Evolutionary conservation across 2,888 invertebrate genomes (phyloP), one percentile per base, ranked within the genome.

Genomic region (Stenolophus ochropezus): DNA sequence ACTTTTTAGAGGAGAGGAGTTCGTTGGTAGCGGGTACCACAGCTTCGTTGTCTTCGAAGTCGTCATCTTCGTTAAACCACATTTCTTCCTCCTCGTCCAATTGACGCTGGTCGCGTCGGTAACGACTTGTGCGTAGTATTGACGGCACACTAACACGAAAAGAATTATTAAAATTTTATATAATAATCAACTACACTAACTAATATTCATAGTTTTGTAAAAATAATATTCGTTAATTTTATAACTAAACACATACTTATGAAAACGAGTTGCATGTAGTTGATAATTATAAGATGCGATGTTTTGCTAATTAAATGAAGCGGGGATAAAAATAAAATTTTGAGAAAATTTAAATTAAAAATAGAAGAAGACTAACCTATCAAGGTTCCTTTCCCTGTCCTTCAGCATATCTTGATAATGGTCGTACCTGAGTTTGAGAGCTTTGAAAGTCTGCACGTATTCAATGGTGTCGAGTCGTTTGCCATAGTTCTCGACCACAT

Each of bases 41-140:
- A 14, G 91, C 90, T 85, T 93, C 93, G 83, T 94, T 95, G 87
- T 97, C 97, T 83, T 96, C 95, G 84, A 96, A 94, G 88, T 97
- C 97, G 88, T 98, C 98, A 84, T 98, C 98, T 86, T 98, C 97
- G 88, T 98, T 97, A 90, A 98, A 98, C 98, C 98, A 99, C 94
- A 98, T 96, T 90, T 98, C 98, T 88, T 99, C 98, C 86, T 98
- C 98, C 87, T 98, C 98, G 84, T 99, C 98, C 86, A 98, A 93
- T 88, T 97, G 96, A 80, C 98, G 93, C 85, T 97, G 96, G 90
- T 98, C 98, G 83, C 98, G 93, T 83, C 98, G 92, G 90, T 96
- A 98, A 84, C 98, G 93, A 87, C 91, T 92, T 85, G 92, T 93
- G 84, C 96, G 92, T 85, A 97, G 91, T 86, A 97, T 94, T 82